phyloP scores from a whole-genome alignment of 2,797 vertebrate species.

The Coregonus sp. region DNA sequence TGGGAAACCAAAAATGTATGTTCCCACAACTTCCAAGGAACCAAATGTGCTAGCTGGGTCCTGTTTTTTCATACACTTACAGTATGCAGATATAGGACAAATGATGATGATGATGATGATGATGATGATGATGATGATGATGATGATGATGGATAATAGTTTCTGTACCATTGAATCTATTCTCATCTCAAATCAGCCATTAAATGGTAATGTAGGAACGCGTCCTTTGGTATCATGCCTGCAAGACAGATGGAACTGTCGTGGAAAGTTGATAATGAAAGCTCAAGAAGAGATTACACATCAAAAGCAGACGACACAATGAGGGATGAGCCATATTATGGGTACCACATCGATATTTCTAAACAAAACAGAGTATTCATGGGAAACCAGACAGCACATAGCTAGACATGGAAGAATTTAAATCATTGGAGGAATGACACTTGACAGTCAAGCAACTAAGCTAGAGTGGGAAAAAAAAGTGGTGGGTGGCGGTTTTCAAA shows the following conservation, averaged over 20 bases:
- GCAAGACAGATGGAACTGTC: background rate
- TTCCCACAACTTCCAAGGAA: no score
- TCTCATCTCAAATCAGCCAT: background rate
- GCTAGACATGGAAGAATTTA: slow-evolving; percentile 21
- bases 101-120: background rate
- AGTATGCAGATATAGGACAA: no score
- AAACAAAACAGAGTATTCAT: background rate
- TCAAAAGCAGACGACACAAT: background rate
- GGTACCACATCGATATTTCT: background rate
- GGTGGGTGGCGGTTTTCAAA: background rate
- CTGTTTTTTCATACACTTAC: no score
- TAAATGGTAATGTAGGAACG: background rate
- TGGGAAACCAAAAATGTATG: no score
- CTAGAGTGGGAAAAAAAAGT: background rate
- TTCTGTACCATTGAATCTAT: background rate
- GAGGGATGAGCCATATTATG: background rate
- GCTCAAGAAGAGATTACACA: background rate
- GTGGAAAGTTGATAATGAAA: background rate
- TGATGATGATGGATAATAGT: background rate
- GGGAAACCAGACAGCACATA: slow-evolving; percentile 3
- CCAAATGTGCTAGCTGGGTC: no score
- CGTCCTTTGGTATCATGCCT: background rate
- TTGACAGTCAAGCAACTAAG: background rate
- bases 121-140: background rate
- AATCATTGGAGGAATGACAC: slow-evolving; percentile 26